Evolutionary conservation across 2,113 vertebrate species (phyloP).

Genomic region (Pterophyllum scalare): DNA sequence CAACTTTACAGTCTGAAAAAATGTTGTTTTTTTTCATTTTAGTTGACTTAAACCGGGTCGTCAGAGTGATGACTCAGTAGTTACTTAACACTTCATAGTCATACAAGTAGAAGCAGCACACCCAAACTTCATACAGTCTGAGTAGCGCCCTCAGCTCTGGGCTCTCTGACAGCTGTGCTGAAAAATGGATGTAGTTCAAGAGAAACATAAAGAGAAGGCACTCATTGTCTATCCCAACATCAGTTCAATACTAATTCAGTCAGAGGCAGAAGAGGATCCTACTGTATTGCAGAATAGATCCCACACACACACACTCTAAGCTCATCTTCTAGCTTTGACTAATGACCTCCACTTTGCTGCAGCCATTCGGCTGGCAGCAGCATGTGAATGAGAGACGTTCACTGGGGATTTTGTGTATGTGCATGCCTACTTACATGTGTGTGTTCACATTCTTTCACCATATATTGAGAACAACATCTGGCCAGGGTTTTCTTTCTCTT

Average conservation of each 20-base stretch:
- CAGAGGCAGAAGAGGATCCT: constrained; percentile 9
- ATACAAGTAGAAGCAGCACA: constrained; percentile 8
- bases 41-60: background rate
- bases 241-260: constrained; percentile 3
- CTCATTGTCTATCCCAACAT: constrained; percentile 18
- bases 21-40: background rate
- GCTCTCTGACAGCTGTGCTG: constrained; percentile 24
- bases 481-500: background rate
- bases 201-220: constrained; percentile 15
- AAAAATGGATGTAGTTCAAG: constrained; percentile 30
- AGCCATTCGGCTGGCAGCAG: background rate
- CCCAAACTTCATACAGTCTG: background rate
- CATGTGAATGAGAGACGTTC: background rate
- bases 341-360: constrained; percentile 21
- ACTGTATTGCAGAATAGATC: background rate
- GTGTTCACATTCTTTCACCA: constrained; percentile 7
- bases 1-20: background rate
- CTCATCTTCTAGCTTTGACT: constrained; percentile 42
- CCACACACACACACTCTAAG: background rate
- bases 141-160: constrained; percentile 12
- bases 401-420: background rate
- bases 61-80: background rate
- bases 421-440: background rate
- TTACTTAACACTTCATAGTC: background rate
- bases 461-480: background rate